These are phyloP conservation scores for Corydoras sp. DNA, from an alignment of 2,113 vertebrate species.

Conservation along the genomic window DNA sequence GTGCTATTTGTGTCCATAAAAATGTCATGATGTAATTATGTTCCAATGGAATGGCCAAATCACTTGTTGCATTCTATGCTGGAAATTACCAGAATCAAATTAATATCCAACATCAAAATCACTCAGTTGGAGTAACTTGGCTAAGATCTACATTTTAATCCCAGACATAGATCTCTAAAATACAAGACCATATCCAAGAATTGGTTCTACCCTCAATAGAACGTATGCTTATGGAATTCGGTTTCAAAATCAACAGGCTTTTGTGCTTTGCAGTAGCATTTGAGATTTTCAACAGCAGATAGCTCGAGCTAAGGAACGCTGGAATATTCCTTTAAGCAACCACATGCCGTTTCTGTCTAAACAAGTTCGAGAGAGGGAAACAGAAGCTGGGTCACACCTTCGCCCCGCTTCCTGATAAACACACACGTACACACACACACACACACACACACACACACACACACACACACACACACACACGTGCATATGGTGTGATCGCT, in stretches of 20 bases:
- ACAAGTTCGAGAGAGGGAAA: slow-evolving; percentile 24
- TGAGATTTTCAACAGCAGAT: not conserved
- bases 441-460: slow-evolving; percentile 2
- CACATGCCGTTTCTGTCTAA: slow-evolving; percentile 38
- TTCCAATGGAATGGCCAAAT: too few relatives aligned
- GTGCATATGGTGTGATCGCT: not conserved
- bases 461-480: not conserved
- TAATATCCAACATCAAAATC: too few relatives aligned
- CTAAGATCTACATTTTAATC: too few relatives aligned
- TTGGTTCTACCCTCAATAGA: not conserved
- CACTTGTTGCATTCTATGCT: too few relatives aligned
- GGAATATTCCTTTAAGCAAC: slow-evolving; percentile 29
- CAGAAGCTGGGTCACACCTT: slow-evolving; percentile 21
- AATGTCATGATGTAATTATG: too few relatives aligned
- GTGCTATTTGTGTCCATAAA: too few relatives aligned
- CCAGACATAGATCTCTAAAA: slow-evolving; percentile 30
- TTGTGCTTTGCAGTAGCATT: not conserved
- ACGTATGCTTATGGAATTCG: not conserved
- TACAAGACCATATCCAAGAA: slow-evolving; percentile 44
- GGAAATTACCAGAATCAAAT: too few relatives aligned
- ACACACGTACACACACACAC: slow-evolving; percentile 1
- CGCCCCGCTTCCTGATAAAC: slow-evolving; percentile 15
- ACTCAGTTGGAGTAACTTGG: too few relatives aligned
- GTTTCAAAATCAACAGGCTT: not conserved
- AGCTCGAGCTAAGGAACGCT: not conserved